A percentile compares a stretch with the other conserved stretches of the same genome.
Conservation (phyloP, 2,888 invertebrate species). For the Eurois occulta region DNA sequence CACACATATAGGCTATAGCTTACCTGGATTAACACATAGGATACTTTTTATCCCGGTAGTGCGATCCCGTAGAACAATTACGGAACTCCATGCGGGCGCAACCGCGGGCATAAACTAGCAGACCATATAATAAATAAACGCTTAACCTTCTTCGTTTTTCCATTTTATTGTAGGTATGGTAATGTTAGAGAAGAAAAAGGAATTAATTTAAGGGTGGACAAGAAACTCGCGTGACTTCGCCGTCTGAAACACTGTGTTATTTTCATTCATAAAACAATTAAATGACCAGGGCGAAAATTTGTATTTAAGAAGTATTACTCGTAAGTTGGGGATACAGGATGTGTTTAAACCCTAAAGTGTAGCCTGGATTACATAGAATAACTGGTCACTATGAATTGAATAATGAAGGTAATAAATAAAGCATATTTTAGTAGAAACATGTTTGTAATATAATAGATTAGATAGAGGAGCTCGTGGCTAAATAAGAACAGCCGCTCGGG, state of each 20-base stretch:
- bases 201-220: not conserved
- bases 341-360: not conserved
- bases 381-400: not conserved
- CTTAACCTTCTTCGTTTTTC: not conserved
- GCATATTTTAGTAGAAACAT: not conserved
- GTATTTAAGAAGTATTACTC: conserved; percentile 22
- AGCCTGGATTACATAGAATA: not conserved
- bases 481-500: no score
- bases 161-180: not conserved
- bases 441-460: not conserved
- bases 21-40: no score
- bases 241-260: conserved; percentile 8
- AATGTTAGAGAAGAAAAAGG: not conserved
- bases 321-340: no score
- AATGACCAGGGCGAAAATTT: not conserved
- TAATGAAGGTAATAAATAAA: not conserved
- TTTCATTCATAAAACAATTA: conserved; percentile 32
- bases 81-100: no score
- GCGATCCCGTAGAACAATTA: no score
- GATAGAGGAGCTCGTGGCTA: no score
- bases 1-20: no score
- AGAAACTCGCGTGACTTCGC: conserved; percentile 24
- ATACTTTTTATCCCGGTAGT: no score
- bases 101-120: no score
- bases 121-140: no score